Conservation (phyloP, 2,888 invertebrate genomes). For the Sesia apiformis region DNA sequence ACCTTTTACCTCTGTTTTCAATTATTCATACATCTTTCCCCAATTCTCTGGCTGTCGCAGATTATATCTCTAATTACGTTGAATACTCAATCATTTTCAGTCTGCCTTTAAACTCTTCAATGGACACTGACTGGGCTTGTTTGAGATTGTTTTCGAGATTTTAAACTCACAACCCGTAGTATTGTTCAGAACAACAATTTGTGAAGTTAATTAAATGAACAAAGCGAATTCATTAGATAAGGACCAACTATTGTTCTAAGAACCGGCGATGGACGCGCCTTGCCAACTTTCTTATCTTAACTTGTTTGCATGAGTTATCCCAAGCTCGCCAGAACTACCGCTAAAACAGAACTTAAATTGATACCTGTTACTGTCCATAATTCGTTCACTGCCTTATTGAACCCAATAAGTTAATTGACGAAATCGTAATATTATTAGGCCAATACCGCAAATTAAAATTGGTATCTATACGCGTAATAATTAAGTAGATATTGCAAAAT, state of each 20-base stretch:
- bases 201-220: conserved; percentile 57
- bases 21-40: conserved; percentile 61
- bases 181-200: conserved; percentile 42
- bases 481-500: too few species aligned
- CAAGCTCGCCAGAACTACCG: background rate
- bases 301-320: conserved; percentile 41
- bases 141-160: conserved; percentile 26
- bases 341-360: too few species aligned
- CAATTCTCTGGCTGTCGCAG: conserved; percentile 25
- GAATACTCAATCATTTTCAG: conserved; percentile 36
- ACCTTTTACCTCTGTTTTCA: conserved; percentile 42
- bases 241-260: conserved; percentile 48
- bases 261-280: conserved; percentile 30
- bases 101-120: conserved; percentile 13
- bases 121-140: too few species aligned
- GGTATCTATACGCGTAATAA: too few species aligned
- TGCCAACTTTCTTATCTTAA: conserved; percentile 54
- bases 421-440: too few species aligned
- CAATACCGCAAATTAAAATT: too few species aligned
- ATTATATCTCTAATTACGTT: conserved; percentile 41
- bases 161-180: conserved; percentile 19
- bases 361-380: too few species aligned
- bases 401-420: too few species aligned
- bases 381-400: too few species aligned
- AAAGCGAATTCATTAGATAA: conserved; percentile 48